Base-by-base conservation (phyloP, 30 jellyfish, hydroid and myxozoan genomes). In the Hydra vulgaris region DNA sequence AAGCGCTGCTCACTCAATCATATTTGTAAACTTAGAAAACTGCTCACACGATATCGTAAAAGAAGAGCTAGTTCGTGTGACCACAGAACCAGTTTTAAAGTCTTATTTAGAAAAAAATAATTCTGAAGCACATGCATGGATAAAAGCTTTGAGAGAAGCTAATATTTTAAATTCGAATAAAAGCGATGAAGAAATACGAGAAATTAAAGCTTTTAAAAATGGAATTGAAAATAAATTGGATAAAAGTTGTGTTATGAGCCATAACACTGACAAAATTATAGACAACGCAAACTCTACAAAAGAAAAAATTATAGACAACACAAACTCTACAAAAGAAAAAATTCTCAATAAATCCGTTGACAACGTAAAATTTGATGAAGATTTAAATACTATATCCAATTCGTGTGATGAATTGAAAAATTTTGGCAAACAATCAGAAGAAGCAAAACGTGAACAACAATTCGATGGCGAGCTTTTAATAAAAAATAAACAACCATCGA, bases 21-120 rank as follows among this genome's bases (percentile, higher is more conserved):
- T 66, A 15, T 78, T 52, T 55, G 27, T 52, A 18, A 78, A 78
- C 54, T 21, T 78, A 18, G 85, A 78, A 53, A 78, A 78, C 80
- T 52, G 77, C 54, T 21, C 70, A n/a, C 66, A 78, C 53, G 85
- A 78, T 21, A 77, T 78, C 0, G 54, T 78, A 7, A 78, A 78
- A 23, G 85, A 78, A 53, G 85, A 78, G 53, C n/a, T 78, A 25
- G 85, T 78, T 18, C 79, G 85, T 54, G 85, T 78, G 85, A 78
- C 85, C 81, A 78, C 85, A 17, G 85, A 78, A 23, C 85, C 85
- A 53, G 54, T 78, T 0, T 23, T 78, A 0, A 61, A 78, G 18
- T 77, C 85, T 53, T 26, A 20, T 53, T 23, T 23, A 27, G 83
- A 75, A 18, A 25, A 66, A 54, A 77, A 81, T n/a, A 78, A 40